These are phyloP conservation scores for Acrocephalus scirpaceus DNA, from an alignment of 2,797 vertebrate genomes.

Conservation along the genomic window DNA sequence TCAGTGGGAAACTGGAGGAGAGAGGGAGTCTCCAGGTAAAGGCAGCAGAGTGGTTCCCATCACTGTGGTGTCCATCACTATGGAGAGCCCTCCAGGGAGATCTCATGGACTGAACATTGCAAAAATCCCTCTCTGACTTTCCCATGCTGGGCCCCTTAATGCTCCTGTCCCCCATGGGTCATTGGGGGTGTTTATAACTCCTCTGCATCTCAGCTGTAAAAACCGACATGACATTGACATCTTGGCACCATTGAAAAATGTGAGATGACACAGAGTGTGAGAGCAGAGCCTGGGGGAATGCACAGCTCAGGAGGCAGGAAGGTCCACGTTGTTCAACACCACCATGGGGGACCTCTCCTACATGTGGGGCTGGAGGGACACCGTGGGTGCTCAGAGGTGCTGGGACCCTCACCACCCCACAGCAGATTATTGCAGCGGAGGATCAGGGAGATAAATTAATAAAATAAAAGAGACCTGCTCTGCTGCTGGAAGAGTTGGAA, in stretches of 20 bases:
- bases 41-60: neutral
- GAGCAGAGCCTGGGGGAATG: neutral
- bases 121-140: neutral
- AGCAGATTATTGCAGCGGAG: neutral
- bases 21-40: neutral
- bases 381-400: neutral
- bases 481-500: neutral
- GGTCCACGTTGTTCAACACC: neutral
- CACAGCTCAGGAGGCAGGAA: neutral
- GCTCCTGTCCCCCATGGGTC: neutral
- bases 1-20: neutral
- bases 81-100: neutral
- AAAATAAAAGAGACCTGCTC: neutral
- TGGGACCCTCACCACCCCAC: neutral
- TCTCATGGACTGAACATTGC: neutral
- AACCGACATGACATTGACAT: rapidly evolving
- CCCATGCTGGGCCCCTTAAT: neutral
- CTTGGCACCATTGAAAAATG: neutral
- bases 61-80: neutral
- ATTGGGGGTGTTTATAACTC: neutral
- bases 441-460: neutral
- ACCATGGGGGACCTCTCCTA: neutral
- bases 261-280: neutral
- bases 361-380: rapidly evolving
- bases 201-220: neutral